Conservation (phyloP, 2,113 vertebrate species). For the Microcebus lehilahytsara region DNA sequence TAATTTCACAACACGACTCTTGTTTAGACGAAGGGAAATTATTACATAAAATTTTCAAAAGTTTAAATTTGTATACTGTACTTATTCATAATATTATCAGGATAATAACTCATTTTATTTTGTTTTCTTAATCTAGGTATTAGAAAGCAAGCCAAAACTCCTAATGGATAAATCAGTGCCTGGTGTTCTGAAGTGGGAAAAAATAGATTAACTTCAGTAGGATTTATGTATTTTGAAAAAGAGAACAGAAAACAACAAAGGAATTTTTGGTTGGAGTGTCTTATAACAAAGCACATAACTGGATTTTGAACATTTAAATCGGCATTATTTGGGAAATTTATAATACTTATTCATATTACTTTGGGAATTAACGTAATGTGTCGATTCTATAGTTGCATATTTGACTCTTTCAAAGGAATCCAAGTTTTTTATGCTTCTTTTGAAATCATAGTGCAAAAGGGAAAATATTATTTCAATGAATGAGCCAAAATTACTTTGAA, state of each 20-base stretch:
- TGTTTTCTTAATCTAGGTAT: conserved; percentile 84
- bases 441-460: conserved; percentile 55
- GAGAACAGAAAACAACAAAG: conserved; percentile 74
- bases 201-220: conserved; percentile 82
- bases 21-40: not conserved
- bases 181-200: conserved; percentile 80
- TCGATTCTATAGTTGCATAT: conserved; percentile 69
- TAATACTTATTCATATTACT: conserved; percentile 56
- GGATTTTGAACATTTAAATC: conserved; percentile 80
- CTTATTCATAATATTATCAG: not conserved
- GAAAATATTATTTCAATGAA: conserved; percentile 63
- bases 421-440: conserved; percentile 54
- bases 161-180: conserved; percentile 79
- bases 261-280: conserved; percentile 73
- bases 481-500: conserved; percentile 64
- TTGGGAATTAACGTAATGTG: conserved; percentile 75
- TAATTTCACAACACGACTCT: not conserved
- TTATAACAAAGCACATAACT: conserved; percentile 79
- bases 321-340: conserved; percentile 68
- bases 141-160: conserved; percentile 77
- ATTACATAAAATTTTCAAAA: not conserved
- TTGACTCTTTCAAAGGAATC: conserved; percentile 71
- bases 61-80: conserved; percentile 7
- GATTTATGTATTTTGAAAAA: conserved; percentile 83
- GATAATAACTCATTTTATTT: conserved; percentile 44